Evolutionary conservation across 2,888 invertebrate species (phyloP).

Genomic region (Drosophila testacea): DNA sequence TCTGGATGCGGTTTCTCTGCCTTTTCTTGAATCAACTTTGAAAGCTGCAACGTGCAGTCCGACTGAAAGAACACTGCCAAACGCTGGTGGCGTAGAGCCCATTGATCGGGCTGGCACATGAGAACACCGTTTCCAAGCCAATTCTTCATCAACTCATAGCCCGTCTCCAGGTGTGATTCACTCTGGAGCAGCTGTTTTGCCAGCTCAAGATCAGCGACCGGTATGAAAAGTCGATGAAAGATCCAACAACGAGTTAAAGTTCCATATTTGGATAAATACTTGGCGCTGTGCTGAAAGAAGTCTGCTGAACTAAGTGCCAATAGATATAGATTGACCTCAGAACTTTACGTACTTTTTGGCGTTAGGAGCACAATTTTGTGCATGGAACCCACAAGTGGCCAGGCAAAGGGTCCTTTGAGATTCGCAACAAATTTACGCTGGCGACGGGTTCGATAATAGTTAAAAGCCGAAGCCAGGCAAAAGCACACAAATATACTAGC

Average conservation of each 20-base stretch:
- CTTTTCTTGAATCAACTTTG: constrained; percentile 38
- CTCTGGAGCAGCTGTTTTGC: constrained; percentile 52
- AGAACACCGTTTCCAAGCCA: constrained; percentile 51
- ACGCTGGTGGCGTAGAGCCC: constrained; percentile 49
- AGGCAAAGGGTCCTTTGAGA: constrained; percentile 63
- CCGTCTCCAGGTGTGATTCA: constrained; percentile 51
- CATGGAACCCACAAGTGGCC: constrained; percentile 63
- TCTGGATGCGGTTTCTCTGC: constrained; percentile 26
- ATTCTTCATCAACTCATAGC: constrained; percentile 57
- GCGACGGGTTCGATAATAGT: constrained; percentile 59
- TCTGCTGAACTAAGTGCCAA: constrained; percentile 31
- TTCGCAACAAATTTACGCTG: constrained; percentile 58
- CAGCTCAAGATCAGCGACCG: constrained; percentile 63
- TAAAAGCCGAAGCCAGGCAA: constrained; percentile 66
- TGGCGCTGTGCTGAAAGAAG: constrained; percentile 59
- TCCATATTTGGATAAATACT: constrained; percentile 60
- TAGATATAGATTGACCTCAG: rapidly evolving
- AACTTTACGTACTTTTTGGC: constrained; percentile 55
- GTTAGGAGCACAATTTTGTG: constrained; percentile 60
- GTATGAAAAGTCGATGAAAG: constrained; percentile 66
- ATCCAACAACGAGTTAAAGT: constrained; percentile 61
- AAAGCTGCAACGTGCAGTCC: constrained; percentile 27
- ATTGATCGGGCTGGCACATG: constrained; percentile 47
- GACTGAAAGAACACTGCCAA: constrained; percentile 39
- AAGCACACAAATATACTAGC: constrained; percentile 64